phyloP scores from a whole-genome alignment of 2,113 vertebrate genomes.

The Tragelaphus imberbis region DNA sequence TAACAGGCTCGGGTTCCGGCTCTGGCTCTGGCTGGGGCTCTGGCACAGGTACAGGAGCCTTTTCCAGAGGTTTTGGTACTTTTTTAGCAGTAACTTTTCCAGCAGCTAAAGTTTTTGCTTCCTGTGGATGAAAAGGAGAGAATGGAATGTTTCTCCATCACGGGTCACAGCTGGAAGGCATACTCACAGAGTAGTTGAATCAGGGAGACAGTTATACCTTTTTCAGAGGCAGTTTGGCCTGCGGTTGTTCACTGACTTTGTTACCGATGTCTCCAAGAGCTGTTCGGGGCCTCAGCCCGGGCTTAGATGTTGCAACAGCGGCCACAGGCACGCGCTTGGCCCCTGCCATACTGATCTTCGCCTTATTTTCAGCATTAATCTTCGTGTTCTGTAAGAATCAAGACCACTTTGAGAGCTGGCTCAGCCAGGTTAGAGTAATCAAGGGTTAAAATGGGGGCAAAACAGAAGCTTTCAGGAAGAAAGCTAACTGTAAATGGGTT shows the following conservation, averaged over 20 bases:
- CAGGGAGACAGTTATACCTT: slow-evolving; percentile 65
- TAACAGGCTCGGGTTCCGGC: slow-evolving; percentile 40
- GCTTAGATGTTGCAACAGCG: slow-evolving; percentile 34
- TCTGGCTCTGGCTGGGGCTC: slow-evolving; percentile 31
- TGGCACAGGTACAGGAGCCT: background rate
- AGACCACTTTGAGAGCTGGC: background rate
- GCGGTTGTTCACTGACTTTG: slow-evolving; percentile 53
- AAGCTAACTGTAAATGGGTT: background rate
- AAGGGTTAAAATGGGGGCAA: background rate
- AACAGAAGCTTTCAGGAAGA: background rate
- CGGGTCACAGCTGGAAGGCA: background rate
- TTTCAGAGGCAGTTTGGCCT: slow-evolving; percentile 59
- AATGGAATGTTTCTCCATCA: background rate
- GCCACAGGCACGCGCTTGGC: slow-evolving; percentile 67
- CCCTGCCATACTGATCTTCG: slow-evolving; percentile 64
- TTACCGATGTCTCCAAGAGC: slow-evolving; percentile 84
- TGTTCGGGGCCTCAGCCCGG: slow-evolving; percentile 70
- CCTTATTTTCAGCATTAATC: slow-evolving; percentile 78
- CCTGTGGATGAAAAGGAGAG: slow-evolving; percentile 46
- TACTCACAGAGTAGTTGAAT: background rate
- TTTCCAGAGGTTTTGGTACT: slow-evolving; percentile 56
- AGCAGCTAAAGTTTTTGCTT: slow-evolving; percentile 44
- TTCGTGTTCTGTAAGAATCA: slow-evolving; percentile 76
- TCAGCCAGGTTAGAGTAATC: background rate
- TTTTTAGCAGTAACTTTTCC: slow-evolving; percentile 60